Percentiles rank a stretch among this genome's conserved stretches.
Conservation (phyloP, 2,113 vertebrate genomes). For the Neolamprologus kungweensis region DNA sequence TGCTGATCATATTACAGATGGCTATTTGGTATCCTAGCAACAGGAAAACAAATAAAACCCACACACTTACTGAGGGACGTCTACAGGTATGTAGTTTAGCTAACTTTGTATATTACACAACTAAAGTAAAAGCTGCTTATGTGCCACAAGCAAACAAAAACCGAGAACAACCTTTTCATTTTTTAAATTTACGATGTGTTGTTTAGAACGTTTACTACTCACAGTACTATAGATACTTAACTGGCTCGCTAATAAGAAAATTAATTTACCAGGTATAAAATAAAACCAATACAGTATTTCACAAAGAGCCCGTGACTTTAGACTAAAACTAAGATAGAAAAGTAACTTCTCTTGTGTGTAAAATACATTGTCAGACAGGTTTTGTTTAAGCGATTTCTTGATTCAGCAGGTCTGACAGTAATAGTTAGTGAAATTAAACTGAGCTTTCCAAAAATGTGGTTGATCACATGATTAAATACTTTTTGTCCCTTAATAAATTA, state of each 20-base stretch:
- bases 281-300: background rate
- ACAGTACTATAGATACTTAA: background rate
- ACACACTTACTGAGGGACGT: background rate
- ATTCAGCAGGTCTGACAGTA: background rate
- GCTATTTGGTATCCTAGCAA: background rate
- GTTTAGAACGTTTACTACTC: background rate
- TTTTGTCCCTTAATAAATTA: background rate
- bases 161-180: background rate
- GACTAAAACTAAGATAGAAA: background rate
- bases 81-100: background rate
- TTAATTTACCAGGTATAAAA: background rate
- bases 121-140: background rate
- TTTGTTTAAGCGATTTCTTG: background rate
- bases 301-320: background rate
- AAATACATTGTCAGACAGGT: background rate
- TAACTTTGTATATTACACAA: background rate
- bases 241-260: background rate
- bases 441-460: background rate
- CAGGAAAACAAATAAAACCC: background rate
- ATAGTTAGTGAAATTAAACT: background rate
- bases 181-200: background rate
- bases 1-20: no score
- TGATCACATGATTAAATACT: background rate
- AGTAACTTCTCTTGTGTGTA: background rate
- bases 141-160: background rate